Conservation (phyloP, 2,113 vertebrate species). For the Silurus meridionalis region DNA sequence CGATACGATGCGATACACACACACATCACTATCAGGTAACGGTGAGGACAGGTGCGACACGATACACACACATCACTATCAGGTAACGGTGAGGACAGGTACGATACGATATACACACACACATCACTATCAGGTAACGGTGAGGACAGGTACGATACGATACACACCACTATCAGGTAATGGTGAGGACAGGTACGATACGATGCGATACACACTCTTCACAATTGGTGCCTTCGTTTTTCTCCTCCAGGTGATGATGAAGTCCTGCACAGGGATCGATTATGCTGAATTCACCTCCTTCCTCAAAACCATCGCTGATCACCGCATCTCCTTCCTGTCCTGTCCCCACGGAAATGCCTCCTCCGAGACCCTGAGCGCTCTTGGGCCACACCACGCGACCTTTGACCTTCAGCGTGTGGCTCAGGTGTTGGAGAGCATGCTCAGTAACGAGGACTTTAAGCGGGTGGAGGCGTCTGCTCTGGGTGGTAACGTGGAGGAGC, state of each 20-base stretch:
- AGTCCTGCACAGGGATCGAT: conserved; percentile 90
- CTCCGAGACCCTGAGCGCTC: conserved; percentile 60
- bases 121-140: not conserved
- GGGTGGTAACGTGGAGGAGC: conserved; percentile 68
- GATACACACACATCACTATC: not conserved
- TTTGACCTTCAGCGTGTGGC: conserved; percentile 85
- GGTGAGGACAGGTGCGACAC: not conserved
- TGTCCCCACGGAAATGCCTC: conserved; percentile 58
- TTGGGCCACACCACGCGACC: conserved; percentile 82
- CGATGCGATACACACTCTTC: not conserved
- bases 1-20: not conserved
- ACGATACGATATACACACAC: not conserved
- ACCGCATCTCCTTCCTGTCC: conserved; percentile 78
- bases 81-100: not conserved
- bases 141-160: not conserved
- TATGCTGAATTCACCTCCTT: conserved; percentile 91
- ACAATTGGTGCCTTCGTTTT: not conserved
- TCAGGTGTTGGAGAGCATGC: conserved; percentile 80
- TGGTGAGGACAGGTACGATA: not conserved
- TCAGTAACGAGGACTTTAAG: conserved; percentile 85
- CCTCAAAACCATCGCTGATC: conserved; percentile 83
- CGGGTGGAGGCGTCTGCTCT: conserved; percentile 71
- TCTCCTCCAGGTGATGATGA: conserved; percentile 85
- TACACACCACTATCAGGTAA: not conserved
- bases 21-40: conserved; percentile 90